phyloP scores from a whole-genome alignment of 2,113 vertebrate species.

The Lasiurus borealis region DNA sequence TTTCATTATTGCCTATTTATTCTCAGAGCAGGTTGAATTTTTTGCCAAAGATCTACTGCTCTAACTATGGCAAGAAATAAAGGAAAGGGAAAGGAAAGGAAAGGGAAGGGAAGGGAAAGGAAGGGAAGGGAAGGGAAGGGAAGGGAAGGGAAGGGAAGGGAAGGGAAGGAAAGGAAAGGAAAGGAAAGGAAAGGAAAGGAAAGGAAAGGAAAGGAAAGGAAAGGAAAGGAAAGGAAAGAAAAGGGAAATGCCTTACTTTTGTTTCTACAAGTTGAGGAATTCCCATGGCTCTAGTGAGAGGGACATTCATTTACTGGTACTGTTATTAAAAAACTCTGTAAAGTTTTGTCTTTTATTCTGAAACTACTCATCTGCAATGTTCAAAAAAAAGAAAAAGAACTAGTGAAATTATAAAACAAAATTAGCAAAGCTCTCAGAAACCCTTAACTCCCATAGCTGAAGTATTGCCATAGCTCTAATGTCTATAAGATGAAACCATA shows the following conservation, averaged over 20 bases:
- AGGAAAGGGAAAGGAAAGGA: neutral
- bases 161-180: neutral
- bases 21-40: neutral
- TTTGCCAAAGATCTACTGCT: neutral
- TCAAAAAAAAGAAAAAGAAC: neutral
- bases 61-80: neutral
- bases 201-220: too few relatives aligned
- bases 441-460: neutral
- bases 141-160: neutral
- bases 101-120: rapidly evolving
- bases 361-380: neutral
- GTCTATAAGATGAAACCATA: neutral
- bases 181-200: neutral
- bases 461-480: neutral
- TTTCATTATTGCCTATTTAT: neutral
- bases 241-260: neutral
- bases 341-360: neutral
- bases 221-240: too few relatives aligned
- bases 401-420: slow-evolving; percentile 33
- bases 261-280: neutral
- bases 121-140: too few relatives aligned
- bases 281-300: neutral
- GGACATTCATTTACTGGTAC: neutral
- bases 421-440: neutral
- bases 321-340: neutral